Evolutionary conservation across 2,888 invertebrate species (phyloP).

Genomic region (Lumbricus terrestris): DNA sequence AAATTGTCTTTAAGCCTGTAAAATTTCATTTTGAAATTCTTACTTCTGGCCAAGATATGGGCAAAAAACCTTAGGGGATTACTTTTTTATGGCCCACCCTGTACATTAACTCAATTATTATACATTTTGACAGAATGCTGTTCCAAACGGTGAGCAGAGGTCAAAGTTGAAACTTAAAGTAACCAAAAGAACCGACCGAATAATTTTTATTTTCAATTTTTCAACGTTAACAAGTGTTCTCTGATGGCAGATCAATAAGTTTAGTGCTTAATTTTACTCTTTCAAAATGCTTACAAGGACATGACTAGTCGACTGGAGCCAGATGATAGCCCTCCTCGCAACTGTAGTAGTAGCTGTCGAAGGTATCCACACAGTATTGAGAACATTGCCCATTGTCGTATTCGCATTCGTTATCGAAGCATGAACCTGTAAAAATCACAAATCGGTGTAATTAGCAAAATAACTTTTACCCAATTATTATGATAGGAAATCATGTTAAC

Average conservation of each 20-base stretch:
- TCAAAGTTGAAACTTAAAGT: too few species aligned
- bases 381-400: slow-evolving; percentile 35
- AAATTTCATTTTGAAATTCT: too few species aligned
- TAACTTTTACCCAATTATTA: not conserved
- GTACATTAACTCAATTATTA: too few species aligned
- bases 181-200: too few species aligned
- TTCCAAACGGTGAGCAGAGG: too few species aligned
- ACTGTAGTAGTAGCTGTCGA: slow-evolving; percentile 34
- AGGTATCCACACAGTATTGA: slow-evolving; percentile 35
- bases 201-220: too few species aligned
- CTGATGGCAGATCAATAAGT: not conserved
- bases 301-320: not conserved
- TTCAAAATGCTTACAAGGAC: not conserved
- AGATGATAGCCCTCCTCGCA: slow-evolving; percentile 30
- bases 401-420: slow-evolving; percentile 29
- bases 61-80: too few species aligned
- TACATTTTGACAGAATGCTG: not conserved
- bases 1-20: too few species aligned
- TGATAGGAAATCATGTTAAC: not conserved
- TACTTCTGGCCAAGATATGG: too few species aligned
- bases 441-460: not conserved
- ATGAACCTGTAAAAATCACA: not conserved
- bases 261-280: not conserved
- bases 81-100: too few species aligned
- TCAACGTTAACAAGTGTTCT: not conserved